Evolutionary conservation across 2,888 invertebrate genomes (phyloP), one percentile per base, ranked within the genome.

Genomic region (Cremastinae sp.): DNA sequence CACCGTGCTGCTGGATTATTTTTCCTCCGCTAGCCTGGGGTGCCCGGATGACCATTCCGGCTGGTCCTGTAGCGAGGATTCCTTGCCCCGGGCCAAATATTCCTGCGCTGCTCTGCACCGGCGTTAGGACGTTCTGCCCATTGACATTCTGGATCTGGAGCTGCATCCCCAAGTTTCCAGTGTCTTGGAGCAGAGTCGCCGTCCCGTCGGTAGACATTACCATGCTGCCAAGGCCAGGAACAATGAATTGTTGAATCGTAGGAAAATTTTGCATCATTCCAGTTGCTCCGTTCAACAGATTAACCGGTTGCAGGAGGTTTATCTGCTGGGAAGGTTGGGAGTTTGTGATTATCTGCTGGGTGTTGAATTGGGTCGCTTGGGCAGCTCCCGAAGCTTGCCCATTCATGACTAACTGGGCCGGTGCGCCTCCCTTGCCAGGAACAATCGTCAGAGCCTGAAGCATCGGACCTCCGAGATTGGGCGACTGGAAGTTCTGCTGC

Each of bases 181-280:
- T 92, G 79, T 95, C 95, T 86, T 94, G 95, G 45, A 93, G 84
- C 53, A 96, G 91, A 0, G 96, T 95, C 0, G 96, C 94, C 2
- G 92, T 92, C 28, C 94, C 94, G 84, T 95, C 95, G 0, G 95
- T 94, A 8, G 95, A 94, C 95, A 96, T 95, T 0, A 96, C 94
- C 93, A 96, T 94, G 0, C 96, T 95, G 10, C 95, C 93, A 1
- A 95, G 90, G 80, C 96, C 95, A 9, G 96, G 96, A 69, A 96
- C 94, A 64, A 96, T 93, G 82, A 96, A 94, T 85, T 96, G 96
- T 86, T 96, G 96, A 81, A 95, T 94, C 0, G 94, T 93, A 0
- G 95, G 95, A 86, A 95, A 94, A 86, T 95, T 95, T 59, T 94
- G 94, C 79, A 95, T 93, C 73, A 94, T 93, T 2, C 93, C 93